Evolutionary conservation across 2,797 vertebrate species (phyloP).

Genomic region (Podargus strigoides): DNA sequence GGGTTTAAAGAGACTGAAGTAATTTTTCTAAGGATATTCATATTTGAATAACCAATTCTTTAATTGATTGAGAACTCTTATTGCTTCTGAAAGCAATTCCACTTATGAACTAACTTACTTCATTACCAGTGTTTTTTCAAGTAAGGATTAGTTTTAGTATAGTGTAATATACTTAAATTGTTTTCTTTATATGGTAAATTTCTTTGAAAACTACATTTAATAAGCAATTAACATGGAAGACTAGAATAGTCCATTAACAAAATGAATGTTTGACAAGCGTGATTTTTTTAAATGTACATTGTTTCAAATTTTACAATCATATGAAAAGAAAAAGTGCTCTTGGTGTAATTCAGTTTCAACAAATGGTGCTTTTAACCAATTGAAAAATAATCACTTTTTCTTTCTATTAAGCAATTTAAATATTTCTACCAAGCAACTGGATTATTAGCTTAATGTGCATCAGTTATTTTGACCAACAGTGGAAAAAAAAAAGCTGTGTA

Average conservation of each 20-base stretch:
- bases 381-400: conserved; percentile 36
- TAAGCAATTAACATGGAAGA: neutral
- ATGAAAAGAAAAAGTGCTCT: conserved; percentile 15
- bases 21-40: neutral
- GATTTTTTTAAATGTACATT: neutral
- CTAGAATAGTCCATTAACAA: neutral
- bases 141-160: conserved; percentile 14
- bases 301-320: no score
- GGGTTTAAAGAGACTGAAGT: neutral
- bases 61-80: neutral
- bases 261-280: conserved; percentile 25
- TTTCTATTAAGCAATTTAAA: conserved; percentile 45
- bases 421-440: conserved; percentile 32
- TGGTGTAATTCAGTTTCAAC: conserved; percentile 4
- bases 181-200: conserved; percentile 29
- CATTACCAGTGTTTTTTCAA: conserved; percentile 33
- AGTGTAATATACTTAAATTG: conserved; percentile 36
- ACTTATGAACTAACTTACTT: neutral
- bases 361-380: conserved; percentile 28
- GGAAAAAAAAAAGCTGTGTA: neutral
- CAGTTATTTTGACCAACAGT: conserved; percentile 22
- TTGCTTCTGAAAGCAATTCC: neutral
- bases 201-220: neutral
- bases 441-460: conserved; percentile 26
- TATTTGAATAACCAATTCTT: neutral